phyloP scores from a whole-genome alignment of 2,797 vertebrate species.

The Falco berigora region DNA sequence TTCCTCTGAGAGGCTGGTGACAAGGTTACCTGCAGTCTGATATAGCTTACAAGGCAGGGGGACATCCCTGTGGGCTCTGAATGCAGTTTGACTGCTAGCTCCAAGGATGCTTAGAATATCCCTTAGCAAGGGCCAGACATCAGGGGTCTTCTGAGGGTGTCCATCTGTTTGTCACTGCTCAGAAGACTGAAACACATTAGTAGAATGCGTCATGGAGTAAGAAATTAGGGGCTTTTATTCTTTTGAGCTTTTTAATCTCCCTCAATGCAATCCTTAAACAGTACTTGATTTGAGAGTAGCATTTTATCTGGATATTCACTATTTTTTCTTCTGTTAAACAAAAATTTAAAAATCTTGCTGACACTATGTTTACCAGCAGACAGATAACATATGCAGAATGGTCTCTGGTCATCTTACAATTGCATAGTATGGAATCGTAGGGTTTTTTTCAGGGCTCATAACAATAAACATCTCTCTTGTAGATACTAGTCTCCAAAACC shows the following conservation, averaged over 20 bases:
- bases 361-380: background rate
- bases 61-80: background rate
- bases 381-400: background rate
- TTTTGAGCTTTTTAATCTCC: background rate
- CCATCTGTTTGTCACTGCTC: background rate
- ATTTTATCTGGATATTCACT: background rate
- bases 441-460: background rate
- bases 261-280: background rate
- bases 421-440: background rate
- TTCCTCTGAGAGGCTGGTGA: background rate
- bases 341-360: background rate
- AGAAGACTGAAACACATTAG: background rate
- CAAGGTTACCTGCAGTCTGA: background rate
- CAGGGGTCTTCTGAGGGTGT: background rate
- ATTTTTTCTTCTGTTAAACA: background rate
- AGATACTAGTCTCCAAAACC: background rate
- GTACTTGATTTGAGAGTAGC: background rate
- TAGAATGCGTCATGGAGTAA: background rate
- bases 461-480: background rate
- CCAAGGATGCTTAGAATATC: background rate
- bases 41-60: background rate
- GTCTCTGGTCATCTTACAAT: background rate
- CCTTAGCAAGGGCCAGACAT: background rate
- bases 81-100: background rate
- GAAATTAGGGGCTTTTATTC: background rate